phyloP scores from a whole-genome alignment of 2,888 invertebrate species.

The Apamea epomidion region DNA sequence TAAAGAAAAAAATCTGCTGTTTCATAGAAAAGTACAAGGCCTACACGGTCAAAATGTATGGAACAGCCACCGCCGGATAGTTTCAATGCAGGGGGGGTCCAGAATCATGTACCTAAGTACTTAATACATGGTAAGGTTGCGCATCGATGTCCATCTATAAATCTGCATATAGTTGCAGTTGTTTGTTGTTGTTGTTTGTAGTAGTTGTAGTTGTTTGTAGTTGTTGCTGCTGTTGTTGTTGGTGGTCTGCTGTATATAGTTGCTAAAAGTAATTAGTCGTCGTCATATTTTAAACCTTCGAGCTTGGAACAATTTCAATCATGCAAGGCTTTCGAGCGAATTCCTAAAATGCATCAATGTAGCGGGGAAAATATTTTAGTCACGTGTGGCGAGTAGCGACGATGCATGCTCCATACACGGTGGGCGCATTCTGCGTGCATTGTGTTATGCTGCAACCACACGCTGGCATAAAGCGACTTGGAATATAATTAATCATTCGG shows the following conservation, averaged over 20 bases:
- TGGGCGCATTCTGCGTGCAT: conserved; percentile 40
- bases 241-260: too few species aligned
- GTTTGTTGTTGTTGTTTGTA: too few species aligned
- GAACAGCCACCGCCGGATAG: too few species aligned
- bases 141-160: too few species aligned
- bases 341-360: conserved; percentile 45
- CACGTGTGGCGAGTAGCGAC: conserved; percentile 43
- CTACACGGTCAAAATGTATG: too few species aligned
- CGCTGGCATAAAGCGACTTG: background rate
- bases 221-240: too few species aligned
- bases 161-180: too few species aligned
- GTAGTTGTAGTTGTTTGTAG: too few species aligned
- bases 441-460: conserved; percentile 33
- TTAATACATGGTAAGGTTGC: background rate
- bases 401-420: conserved; percentile 56
- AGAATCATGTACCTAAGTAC: too few species aligned
- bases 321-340: conserved; percentile 17
- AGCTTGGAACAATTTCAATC: conserved; percentile 9
- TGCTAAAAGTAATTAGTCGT: background rate
- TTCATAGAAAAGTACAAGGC: too few species aligned
- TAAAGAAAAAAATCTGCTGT: too few species aligned
- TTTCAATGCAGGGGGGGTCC: too few species aligned
- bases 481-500: background rate
- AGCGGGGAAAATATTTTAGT: conserved; percentile 50
- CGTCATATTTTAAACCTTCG: background rate